Evolutionary conservation across 2,888 invertebrate species (phyloP), one percentile per base, ranked within the genome.

Genomic region (Euspilapteryx auroguttella): DNA sequence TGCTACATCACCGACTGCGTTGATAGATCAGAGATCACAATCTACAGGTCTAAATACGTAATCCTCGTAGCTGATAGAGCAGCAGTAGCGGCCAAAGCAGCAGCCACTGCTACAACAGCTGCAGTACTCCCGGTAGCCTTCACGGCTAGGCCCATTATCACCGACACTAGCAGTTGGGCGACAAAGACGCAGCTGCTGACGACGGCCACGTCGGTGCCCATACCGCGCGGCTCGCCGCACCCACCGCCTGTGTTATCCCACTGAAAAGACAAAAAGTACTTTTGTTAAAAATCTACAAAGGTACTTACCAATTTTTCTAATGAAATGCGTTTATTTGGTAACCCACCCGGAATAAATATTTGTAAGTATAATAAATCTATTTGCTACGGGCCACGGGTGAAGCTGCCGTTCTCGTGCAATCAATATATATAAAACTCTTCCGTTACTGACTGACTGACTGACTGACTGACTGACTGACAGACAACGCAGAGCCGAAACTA

Each of bases 181-280:
- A 96, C 79, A 57, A 97, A 97, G 3, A 94, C 95, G 87, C 96
- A 96, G 50, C 91, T 92, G 49, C 94, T 92, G 21, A 97, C 89
- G 29, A 96, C 85, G 1, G 95, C 96, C 0, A 97, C 86, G 55
- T 97, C 96, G 0, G 96, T 97, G 5, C 96, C 96, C 29, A 97
- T 79, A 4, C 96, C 96, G 7, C 96, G 83, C n/a, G 86, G 78
- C 31, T 82, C 81, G 0, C 79, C 80, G 26, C 81, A 53, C 0
- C 64, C 62, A 2, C 64, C 66, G 12, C 73, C 73, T 0, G 53
- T 45, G 28, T 48, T 65, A 38, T 73, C 69, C 75, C 73, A 75
- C 75, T 73, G 50, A 23, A 7, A 8, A 7, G 17, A 21, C 4
- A 10, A 6, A 3, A 11, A 23, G 2, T 23, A 7, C 10, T 2